These are phyloP conservation scores for Fulmarus glacialis DNA, from an alignment of 2,113 vertebrate genomes.

Conservation along the genomic window DNA sequence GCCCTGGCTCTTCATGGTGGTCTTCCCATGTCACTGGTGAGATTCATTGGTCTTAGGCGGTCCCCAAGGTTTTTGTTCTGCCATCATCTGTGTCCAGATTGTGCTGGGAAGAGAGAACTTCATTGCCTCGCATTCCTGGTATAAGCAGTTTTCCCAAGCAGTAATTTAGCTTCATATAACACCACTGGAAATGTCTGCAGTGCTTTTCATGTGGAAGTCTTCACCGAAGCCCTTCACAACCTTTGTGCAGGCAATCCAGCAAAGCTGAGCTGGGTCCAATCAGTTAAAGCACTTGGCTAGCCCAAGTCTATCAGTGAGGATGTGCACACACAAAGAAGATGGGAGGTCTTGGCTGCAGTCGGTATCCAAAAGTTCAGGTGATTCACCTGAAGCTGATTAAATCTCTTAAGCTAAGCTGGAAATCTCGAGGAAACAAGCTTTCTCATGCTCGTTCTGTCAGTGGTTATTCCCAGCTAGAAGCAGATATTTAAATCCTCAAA, in stretches of 20 bases:
- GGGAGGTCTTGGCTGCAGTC: slow-evolving; percentile 6
- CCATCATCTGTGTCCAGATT: background rate
- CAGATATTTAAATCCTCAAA: background rate
- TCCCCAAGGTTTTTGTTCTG: background rate
- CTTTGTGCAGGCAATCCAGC: background rate
- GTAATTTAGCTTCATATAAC: background rate
- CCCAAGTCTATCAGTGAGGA: background rate
- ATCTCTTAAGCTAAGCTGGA: background rate
- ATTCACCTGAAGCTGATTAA: slow-evolving; percentile 37
- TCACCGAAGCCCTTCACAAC: background rate
- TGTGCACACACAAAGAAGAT: background rate
- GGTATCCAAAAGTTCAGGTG: slow-evolving; percentile 25
- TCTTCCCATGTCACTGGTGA: background rate
- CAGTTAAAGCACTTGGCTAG: slow-evolving; percentile 32
- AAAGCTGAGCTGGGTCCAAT: background rate
- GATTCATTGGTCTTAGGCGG: background rate
- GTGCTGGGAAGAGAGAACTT: background rate
- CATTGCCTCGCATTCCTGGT: background rate
- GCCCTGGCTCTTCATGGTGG: background rate
- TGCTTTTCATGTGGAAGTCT: background rate
- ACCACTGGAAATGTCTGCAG: accelerated
- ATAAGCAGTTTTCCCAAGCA: background rate
- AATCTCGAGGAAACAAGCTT: slow-evolving; percentile 23
- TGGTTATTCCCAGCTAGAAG: background rate
- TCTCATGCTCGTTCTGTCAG: background rate